phyloP scores from a whole-genome alignment of 2,113 vertebrate genomes.

The Phalacrocorax pelagicus region DNA sequence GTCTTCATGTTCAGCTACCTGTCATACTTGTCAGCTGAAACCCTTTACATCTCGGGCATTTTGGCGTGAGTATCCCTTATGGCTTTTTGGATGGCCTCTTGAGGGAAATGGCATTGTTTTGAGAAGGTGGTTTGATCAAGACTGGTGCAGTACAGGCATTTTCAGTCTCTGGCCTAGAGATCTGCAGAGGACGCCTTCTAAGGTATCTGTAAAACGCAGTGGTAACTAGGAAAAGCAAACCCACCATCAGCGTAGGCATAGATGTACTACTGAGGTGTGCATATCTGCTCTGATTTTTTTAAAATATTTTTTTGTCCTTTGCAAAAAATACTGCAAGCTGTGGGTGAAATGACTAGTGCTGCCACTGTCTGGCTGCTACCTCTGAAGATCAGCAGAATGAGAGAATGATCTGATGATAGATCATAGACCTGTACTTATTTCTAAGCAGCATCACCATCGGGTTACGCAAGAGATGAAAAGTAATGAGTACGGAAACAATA shows the following conservation, averaged over 20 bases:
- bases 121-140: background rate
- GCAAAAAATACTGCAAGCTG: background rate
- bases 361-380: background rate
- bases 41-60: slow-evolving; percentile 91
- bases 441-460: background rate
- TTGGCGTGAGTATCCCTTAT: slow-evolving; percentile 87
- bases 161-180: background rate
- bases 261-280: background rate
- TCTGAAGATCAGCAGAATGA: background rate
- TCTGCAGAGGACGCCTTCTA: background rate
- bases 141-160: background rate
- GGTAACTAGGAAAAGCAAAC: background rate
- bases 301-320: background rate
- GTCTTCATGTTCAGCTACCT: slow-evolving; percentile 98
- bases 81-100: background rate
- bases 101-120: background rate
- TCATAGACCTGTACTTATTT: background rate
- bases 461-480: background rate
- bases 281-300: background rate
- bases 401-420: background rate
- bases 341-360: background rate
- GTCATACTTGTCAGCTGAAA: slow-evolving; percentile 91
- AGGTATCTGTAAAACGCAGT: background rate
- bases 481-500: background rate
- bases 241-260: background rate